A percentile compares a stretch with the other conserved stretches of the same genome.
phyloP scores from a whole-genome alignment of 2,797 vertebrate genomes.

The Falco biarmicus region DNA sequence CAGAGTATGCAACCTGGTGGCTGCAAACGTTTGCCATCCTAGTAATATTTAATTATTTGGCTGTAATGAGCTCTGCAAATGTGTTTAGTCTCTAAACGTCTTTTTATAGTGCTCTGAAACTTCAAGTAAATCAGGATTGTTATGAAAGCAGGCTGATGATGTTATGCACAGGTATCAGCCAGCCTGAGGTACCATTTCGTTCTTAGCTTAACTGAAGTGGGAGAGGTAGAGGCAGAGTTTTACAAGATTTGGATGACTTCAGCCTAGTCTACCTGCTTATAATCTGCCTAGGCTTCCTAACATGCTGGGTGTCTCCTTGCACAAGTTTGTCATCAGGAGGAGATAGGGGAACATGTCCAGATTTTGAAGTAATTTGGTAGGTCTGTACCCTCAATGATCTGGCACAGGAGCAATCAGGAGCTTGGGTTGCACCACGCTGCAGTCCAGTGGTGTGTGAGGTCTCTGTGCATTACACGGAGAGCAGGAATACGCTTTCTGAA shows the following conservation, averaged over 20 bases:
- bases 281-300: neutral
- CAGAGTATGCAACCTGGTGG: neutral
- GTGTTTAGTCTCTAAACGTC: neutral
- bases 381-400: neutral
- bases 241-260: neutral
- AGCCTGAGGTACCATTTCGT: neutral
- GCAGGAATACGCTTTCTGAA: neutral
- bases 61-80: neutral
- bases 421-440: neutral
- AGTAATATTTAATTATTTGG: neutral
- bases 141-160: neutral
- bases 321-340: neutral
- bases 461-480: neutral
- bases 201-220: neutral
- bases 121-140: neutral
- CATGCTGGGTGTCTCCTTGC: neutral
- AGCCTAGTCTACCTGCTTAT: neutral
- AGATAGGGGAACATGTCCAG: neutral
- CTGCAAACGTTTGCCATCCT: neutral
- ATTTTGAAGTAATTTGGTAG: neutral
- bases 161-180: neutral
- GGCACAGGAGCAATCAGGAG: neutral
- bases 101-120: neutral
- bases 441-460: rapidly evolving
- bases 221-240: neutral